Percentiles rank a stretch among this genome's conserved stretches.
phyloP scores from a whole-genome alignment of 2,888 invertebrate species.

The Hydriomena furcata region DNA sequence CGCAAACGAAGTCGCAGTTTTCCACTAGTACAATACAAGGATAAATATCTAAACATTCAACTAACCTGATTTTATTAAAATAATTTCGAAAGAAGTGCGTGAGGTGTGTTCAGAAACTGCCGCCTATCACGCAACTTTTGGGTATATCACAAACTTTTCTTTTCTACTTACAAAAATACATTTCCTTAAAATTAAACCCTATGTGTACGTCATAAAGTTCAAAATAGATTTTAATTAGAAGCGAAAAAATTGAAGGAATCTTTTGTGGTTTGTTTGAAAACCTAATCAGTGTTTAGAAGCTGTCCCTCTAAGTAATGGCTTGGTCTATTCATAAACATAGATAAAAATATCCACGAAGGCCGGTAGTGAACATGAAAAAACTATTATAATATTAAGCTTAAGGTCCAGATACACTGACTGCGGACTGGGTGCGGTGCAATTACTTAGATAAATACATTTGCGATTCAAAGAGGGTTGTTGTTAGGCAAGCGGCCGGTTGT shows the following conservation, averaged over 20 bases:
- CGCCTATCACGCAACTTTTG: constrained; percentile 61
- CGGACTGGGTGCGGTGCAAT: background rate
- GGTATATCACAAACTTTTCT: constrained; percentile 49
- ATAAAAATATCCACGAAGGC: constrained; percentile 54
- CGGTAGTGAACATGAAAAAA: constrained; percentile 51
- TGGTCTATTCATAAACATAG: constrained; percentile 62
- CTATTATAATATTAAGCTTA: constrained; percentile 55
- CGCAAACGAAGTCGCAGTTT: too few species aligned
- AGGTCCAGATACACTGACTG: background rate
- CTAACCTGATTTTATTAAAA: constrained; percentile 79
- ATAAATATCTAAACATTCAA: constrained; percentile 69
- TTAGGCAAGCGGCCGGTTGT: too few species aligned
- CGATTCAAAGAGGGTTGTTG: too few species aligned
- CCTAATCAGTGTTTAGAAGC: constrained; percentile 69
- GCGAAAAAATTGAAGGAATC: constrained; percentile 33
- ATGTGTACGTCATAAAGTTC: constrained; percentile 32
- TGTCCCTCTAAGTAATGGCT: constrained; percentile 67
- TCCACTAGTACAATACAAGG: constrained; percentile 40
- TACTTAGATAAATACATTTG: background rate
- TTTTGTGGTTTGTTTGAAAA: constrained; percentile 46
- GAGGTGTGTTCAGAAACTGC: constrained; percentile 68
- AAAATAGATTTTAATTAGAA: constrained; percentile 1
- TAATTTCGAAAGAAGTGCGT: constrained; percentile 78
- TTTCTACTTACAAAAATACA: constrained; percentile 37
- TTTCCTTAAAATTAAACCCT: constrained; percentile 39